These are phyloP conservation scores for Corvus moneduloides DNA, from an alignment of 2,113 vertebrate genomes.

Conservation along the genomic window DNA sequence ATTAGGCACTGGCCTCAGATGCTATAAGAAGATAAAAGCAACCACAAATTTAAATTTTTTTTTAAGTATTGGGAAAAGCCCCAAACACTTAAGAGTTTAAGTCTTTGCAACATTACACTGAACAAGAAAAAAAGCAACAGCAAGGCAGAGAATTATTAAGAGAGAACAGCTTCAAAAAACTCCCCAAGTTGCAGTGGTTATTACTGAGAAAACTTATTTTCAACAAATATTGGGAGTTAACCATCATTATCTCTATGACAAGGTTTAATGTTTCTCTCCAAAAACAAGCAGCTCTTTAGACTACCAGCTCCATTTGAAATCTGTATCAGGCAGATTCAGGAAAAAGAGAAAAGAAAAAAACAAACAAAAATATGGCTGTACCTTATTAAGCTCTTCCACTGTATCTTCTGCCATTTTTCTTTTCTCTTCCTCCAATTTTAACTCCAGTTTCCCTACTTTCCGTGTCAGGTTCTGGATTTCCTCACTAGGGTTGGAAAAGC, in stretches of 20 bases:
- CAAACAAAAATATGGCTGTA: neutral
- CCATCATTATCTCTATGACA: neutral
- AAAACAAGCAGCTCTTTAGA: neutral
- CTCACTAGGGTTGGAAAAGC: constrained; percentile 45
- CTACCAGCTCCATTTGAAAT: neutral
- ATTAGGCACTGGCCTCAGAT: neutral
- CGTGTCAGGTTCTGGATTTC: constrained; percentile 61
- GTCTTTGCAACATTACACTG: neutral
- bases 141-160: neutral
- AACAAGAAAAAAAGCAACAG: neutral
- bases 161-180: neutral
- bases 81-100: neutral
- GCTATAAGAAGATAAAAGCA: neutral
- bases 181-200: neutral
- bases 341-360: neutral
- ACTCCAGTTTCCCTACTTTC: constrained; percentile 58
- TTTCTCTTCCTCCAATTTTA: constrained; percentile 29
- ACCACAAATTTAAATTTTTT: neutral
- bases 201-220: neutral
- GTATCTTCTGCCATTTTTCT: neutral
- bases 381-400: constrained; percentile 25
- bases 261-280: neutral
- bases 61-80: neutral
- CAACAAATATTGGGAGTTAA: neutral
- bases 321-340: neutral